Percentiles rank a stretch among this genome's conserved stretches.
Evolutionary conservation across 2,888 invertebrate genomes (phyloP).

Genomic region (Elaeidobius kamerunicus): DNA sequence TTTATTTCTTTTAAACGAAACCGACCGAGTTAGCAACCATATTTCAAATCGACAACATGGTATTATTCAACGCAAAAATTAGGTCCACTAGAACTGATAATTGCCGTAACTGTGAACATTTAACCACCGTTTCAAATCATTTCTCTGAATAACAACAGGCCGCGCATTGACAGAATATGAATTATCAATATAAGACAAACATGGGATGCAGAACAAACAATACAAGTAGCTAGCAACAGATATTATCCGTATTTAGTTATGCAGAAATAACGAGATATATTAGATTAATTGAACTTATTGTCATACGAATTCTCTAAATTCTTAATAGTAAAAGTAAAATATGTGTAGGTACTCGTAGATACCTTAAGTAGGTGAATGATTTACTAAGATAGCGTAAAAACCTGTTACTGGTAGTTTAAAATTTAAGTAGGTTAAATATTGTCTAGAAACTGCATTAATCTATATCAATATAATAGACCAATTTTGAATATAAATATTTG

Average conservation of each 20-base stretch:
- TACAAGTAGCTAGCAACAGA: constrained; percentile 9
- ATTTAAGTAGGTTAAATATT: too few relatives aligned
- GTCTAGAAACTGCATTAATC: too few relatives aligned
- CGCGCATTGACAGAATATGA: constrained; percentile 10
- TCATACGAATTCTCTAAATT: constrained; percentile 16
- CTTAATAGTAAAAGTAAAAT: constrained; percentile 18
- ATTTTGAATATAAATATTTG: too few relatives aligned
- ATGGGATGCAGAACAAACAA: constrained; percentile 14
- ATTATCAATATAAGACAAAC: constrained; percentile 2
- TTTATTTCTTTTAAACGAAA: too few relatives aligned
- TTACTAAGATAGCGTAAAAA: constrained; percentile 14
- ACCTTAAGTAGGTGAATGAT: constrained; percentile 15
- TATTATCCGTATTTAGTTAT: constrained; percentile 12
- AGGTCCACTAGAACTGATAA: not conserved
- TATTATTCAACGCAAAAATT: not conserved
- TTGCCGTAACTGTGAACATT: not conserved
- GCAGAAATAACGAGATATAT: constrained; percentile 14
- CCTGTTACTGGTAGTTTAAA: too few relatives aligned
- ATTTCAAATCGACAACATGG: not conserved
- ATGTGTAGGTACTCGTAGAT: constrained; percentile 15
- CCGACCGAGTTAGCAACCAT: too few relatives aligned
- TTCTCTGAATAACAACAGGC: not conserved
- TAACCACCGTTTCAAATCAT: not conserved
- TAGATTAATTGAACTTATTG: constrained; percentile 19
- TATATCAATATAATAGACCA: too few relatives aligned